Base-by-base conservation (phyloP, 1,140 invertebrate species). In the Rhyzopertha dominica region DNA sequence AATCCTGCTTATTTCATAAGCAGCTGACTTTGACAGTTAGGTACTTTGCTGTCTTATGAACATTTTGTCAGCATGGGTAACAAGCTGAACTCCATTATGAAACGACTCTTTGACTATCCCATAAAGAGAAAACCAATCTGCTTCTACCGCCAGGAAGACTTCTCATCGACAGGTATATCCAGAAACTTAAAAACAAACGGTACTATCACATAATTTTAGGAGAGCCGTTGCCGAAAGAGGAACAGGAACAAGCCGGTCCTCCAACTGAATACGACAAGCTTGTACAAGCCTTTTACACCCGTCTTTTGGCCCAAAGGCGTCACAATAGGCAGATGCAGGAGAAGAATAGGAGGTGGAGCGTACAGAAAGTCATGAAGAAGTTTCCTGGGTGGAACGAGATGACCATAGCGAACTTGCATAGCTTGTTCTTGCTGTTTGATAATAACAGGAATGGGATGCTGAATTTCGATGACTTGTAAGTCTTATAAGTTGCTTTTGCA, bases 121-220 rank as follows among this genome's bases (percentile, higher is more conserved):
- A 72, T 75, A 4, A 74, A 75, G 54, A 61, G 72, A 36, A 75
- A 74, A 61, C 73, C 73, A 0, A 74, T 75, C 20, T 75, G 73
- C 53, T 75, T 74, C 43, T 72, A 71, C 35, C 59, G 69, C 20
- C 71, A 72, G 45, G 71, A 73, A 53, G 72, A 74, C 53, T 75
- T 74, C 40, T 70, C 68, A 12, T 70, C 70, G 5, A 74, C 72
- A 13, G 71, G 71, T 67, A 29, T n/a, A n/a, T n/a, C n/a, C n/a
- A n/a, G n/a, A n/a, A n/a, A n/a, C n/a, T n/a, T n/a, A n/a, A n/a
- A n/a, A n/a, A n/a, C n/a, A n/a, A n/a, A n/a, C n/a, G n/a, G n/a
- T n/a, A n/a, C n/a, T n/a, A n/a, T n/a, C n/a, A n/a, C n/a, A n/a
- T n/a, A n/a, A 32, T 32, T 30, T 3, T 18, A 72, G 70, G 70